phyloP scores from a whole-genome alignment of 2,888 invertebrate genomes.

The Drosophila stalkeri region DNA sequence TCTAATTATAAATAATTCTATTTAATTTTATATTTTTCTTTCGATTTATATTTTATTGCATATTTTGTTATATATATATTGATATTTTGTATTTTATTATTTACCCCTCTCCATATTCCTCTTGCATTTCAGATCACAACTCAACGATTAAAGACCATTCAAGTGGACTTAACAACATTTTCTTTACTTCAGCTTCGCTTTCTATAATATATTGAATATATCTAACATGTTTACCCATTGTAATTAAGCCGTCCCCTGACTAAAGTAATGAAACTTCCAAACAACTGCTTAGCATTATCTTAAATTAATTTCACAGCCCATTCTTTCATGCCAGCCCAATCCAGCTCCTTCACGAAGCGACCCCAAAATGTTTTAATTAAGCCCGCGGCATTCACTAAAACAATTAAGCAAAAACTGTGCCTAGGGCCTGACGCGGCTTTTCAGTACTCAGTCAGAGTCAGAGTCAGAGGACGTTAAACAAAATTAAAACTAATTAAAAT shows the following conservation, averaged over 20 bases:
- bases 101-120: background rate
- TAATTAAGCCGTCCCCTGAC: slow-evolving; percentile 8
- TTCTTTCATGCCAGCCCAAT: background rate
- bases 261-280: slow-evolving; percentile 30
- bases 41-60: background rate
- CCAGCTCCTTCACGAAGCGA: background rate
- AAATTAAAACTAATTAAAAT: slow-evolving; percentile 69
- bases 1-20: too few species aligned
- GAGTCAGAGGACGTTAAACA: slow-evolving; percentile 28
- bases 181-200: background rate
- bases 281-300: slow-evolving; percentile 38
- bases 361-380: slow-evolving; percentile 44
- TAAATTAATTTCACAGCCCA: slow-evolving; percentile 51
- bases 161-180: background rate
- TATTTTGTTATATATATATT: background rate
- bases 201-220: background rate
- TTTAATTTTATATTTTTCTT: background rate
- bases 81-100: background rate
- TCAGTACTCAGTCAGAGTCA: slow-evolving; percentile 7
- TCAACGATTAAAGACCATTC: background rate
- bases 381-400: slow-evolving; percentile 44
- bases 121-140: background rate
- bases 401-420: slow-evolving; percentile 47
- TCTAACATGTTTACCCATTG: background rate
- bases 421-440: slow-evolving; percentile 22